These are phyloP conservation scores for Uromys caudimaculatus DNA, from an alignment of 2,797 vertebrate genomes.

Conservation along the genomic window DNA sequence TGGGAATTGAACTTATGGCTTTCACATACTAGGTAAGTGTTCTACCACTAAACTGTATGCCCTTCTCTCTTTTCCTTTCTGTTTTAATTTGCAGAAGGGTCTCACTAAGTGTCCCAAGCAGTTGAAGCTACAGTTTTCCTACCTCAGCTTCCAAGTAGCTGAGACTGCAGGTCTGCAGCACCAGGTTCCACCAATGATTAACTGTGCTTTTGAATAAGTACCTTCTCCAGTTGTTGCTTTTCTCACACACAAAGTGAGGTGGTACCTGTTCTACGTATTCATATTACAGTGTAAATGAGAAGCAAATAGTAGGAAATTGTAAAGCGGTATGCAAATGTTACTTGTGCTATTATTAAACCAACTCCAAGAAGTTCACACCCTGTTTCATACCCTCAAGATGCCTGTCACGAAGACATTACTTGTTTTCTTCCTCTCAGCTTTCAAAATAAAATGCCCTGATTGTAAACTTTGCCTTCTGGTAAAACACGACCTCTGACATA, in stretches of 20 bases:
- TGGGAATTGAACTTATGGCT: neutral
- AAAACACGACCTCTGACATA: slow-evolving; percentile 8
- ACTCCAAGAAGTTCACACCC: neutral
- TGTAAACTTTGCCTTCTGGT: slow-evolving; percentile 37
- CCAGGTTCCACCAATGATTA: neutral
- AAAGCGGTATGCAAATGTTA: neutral
- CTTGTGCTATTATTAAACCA: neutral
- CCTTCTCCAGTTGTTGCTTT: neutral
- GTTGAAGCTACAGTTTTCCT: neutral
- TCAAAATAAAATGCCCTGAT: slow-evolving; percentile 53
- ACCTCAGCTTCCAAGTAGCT: neutral
- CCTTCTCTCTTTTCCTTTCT: neutral
- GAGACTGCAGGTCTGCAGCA: neutral
- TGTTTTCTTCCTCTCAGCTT: slow-evolving; percentile 30
- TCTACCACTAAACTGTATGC: neutral
- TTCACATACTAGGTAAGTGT: neutral
- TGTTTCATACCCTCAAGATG: slow-evolving; percentile 2
- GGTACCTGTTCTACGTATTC: neutral
- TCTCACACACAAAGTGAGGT: neutral
- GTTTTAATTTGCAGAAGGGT: neutral
- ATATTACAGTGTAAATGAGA: neutral
- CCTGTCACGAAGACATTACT: neutral
- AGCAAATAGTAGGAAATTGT: slow-evolving; percentile 38
- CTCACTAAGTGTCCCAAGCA: neutral
- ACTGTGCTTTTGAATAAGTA: neutral